Percentiles rank a stretch among this genome's conserved stretches.
Conservation (phyloP, 2,113 vertebrate species). For the Oryzias woworae region DNA sequence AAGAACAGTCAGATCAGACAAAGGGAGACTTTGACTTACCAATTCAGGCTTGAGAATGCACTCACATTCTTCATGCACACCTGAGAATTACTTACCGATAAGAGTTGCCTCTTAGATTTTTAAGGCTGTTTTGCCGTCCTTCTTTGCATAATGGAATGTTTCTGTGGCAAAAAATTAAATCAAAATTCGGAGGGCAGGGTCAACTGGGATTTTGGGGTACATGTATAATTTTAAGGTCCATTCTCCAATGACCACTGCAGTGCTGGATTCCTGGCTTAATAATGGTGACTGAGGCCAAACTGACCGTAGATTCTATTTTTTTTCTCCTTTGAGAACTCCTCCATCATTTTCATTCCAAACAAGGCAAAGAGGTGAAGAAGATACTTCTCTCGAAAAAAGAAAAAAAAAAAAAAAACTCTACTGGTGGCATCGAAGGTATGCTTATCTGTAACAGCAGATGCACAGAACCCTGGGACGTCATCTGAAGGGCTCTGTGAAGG, state of each 20-base stretch:
- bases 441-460: slow-evolving; percentile 80
- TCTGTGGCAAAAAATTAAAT: slow-evolving; percentile 9
- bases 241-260: slow-evolving; percentile 44
- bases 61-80: slow-evolving; percentile 24
- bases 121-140: slow-evolving; percentile 10
- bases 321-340: slow-evolving; percentile 49
- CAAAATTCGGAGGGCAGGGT: slow-evolving; percentile 26
- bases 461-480: slow-evolving; percentile 75
- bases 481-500: slow-evolving; percentile 68
- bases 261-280: slow-evolving; percentile 23
- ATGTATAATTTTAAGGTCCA: slow-evolving; percentile 5
- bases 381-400: slow-evolving; percentile 38
- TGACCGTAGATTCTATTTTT: slow-evolving; percentile 63
- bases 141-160: slow-evolving; percentile 21
- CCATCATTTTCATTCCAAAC: slow-evolving; percentile 52
- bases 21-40: slow-evolving; percentile 54
- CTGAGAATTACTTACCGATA: slow-evolving; percentile 40
- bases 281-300: slow-evolving; percentile 4
- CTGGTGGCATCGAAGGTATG: slow-evolving; percentile 68
- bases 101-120: slow-evolving; percentile 29
- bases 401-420: slow-evolving; percentile 45
- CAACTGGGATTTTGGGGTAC: slow-evolving; percentile 29
- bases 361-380: slow-evolving; percentile 38
- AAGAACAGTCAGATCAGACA: slow-evolving; percentile 53
- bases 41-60: slow-evolving; percentile 28